Percentiles rank a stretch among this genome's conserved stretches.
Evolutionary conservation across 2,113 vertebrate genomes (phyloP).

Genomic region (Edolisoma coerulescens): DNA sequence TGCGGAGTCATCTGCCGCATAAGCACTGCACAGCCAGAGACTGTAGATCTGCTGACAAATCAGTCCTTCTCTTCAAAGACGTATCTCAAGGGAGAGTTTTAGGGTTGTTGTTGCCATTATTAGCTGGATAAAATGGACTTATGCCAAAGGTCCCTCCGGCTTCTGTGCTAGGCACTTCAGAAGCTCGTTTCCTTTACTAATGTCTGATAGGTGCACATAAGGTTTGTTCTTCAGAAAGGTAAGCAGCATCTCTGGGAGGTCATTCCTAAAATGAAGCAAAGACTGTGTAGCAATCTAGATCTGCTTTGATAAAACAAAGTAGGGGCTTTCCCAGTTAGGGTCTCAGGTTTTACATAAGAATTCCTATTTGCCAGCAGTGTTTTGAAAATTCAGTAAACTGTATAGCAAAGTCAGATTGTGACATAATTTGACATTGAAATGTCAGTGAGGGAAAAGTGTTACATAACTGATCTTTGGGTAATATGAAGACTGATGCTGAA

Average conservation of each 20-base stretch:
- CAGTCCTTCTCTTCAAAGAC: not conserved
- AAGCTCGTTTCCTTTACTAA: not conserved
- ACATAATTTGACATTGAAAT: not conserved
- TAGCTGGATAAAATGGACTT: not conserved
- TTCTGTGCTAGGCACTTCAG: not conserved
- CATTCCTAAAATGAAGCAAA: not conserved
- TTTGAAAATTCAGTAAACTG: not conserved
- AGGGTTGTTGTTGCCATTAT: not conserved
- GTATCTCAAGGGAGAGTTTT: not conserved
- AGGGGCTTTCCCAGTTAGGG: not conserved
- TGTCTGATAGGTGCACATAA: not conserved
- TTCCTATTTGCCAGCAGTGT: not conserved
- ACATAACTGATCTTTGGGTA: not conserved
- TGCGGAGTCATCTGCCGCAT: not conserved
- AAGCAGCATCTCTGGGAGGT: not conserved
- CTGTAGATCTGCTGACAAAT: slow-evolving; percentile 16
- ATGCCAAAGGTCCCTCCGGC: not conserved
- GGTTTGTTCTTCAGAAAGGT: not conserved
- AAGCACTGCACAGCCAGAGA: not conserved
- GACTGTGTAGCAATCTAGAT: not conserved
- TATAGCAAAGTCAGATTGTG: not conserved
- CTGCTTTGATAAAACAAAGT: not conserved
- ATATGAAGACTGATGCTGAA: not conserved
- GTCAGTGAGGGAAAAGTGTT: not conserved
- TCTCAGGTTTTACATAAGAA: not conserved